Percentiles rank a stretch among this genome's conserved stretches.
phyloP scores from a whole-genome alignment of 92 coral and sea anemone genomes.

The Epizoanthus illoricatus region DNA sequence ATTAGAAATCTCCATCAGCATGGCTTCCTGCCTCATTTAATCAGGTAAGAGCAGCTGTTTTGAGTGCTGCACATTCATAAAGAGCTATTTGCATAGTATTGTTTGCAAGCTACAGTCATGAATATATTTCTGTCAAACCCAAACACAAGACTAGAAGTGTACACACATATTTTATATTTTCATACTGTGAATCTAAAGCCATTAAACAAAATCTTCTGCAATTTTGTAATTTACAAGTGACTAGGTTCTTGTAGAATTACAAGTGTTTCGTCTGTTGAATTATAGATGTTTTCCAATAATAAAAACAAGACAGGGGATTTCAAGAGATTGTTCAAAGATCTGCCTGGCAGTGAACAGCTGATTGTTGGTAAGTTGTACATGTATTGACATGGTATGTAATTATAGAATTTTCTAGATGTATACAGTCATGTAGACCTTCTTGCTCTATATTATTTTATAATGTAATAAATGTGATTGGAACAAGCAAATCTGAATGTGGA shows the following conservation, averaged over 20 bases:
- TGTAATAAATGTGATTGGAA: too few relatives aligned
- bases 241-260: background rate
- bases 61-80: background rate
- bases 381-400: too few relatives aligned
- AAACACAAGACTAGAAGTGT: background rate
- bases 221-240: background rate
- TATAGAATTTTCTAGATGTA: too few relatives aligned
- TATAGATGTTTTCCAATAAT: constrained; percentile 92
- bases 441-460: too few relatives aligned
- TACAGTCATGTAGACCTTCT: too few relatives aligned
- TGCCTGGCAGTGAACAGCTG: constrained; percentile 92
- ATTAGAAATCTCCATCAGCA: constrained; percentile 79
- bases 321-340: constrained; percentile 88
- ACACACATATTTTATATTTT: background rate
- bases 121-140: background rate
- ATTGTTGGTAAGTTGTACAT: constrained; percentile 76
- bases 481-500: too few relatives aligned
- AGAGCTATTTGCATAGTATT: background rate
- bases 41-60: constrained; percentile 61
- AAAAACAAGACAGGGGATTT: constrained; percentile 90
- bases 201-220: background rate
- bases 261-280: background rate
- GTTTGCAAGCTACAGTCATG: background rate
- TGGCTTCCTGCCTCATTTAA: constrained; percentile 99
- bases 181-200: background rate